Evolutionary conservation across 2,888 invertebrate species (phyloP), one percentile per base, ranked within the genome.

Genomic region (Xestobium rufovillosum): DNA sequence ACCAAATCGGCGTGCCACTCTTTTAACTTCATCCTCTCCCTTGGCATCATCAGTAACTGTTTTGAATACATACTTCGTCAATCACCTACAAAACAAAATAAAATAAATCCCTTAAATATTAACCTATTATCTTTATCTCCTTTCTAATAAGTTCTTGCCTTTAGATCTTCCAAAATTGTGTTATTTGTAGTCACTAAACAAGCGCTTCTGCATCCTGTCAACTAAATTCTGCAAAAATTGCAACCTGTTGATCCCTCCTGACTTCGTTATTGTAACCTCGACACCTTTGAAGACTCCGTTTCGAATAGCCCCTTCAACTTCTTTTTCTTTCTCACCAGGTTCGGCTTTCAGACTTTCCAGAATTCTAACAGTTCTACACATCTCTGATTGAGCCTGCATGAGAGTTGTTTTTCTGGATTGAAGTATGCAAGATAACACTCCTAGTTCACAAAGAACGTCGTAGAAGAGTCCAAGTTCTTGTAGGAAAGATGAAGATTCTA

Each of bases 291-390:
- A 33, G 10, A 33, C 17, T 17, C 33, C 12, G 12, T 33, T 33
- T 33, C 25, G 33, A 33, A 33, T n/a, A 23, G 23, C 33, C 11
- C 25, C 33, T 33, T 19, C 33, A 33, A 33, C 12, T 33, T 33
- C 33, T 33, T 33, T 33, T 23, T 27, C 33, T 33, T 33, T 33
- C n/a, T n/a, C n/a, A n/a, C n/a, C n/a, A n/a, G n/a, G n/a, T 29
- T 31, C 3, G 31, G 31, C 31, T 31, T 31, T 31, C 9, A 31
- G 31, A 17, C 31, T 31, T 31, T 31, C 31, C 31, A 31, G 3
- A 31, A 31, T 31, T 31, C 14, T 31, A 14, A 31, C 17, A 31
- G 31, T 31, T 31, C 31, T 14, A 31, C 31, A 31, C 31, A 31
- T 34, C 11, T 34, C 27, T 27, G 26, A 34, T 27, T 14, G 26